A percentile compares a stretch with the other conserved stretches of the same genome.
These are phyloP conservation scores for Pseudomyrmex dendroicus DNA, from an alignment of 1,140 invertebrate genomes.

Conservation along the genomic window DNA sequence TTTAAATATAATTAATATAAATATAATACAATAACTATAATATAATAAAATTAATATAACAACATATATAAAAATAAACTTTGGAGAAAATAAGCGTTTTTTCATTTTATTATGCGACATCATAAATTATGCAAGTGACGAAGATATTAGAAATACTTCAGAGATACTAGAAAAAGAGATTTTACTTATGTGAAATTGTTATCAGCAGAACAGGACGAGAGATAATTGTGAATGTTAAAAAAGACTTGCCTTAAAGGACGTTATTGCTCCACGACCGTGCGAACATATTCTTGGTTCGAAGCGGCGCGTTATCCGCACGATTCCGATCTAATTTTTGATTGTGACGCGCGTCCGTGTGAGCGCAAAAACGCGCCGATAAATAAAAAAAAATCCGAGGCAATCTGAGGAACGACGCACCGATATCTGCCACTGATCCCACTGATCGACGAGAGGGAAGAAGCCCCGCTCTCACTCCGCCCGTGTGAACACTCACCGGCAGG, in stretches of 20 bases:
- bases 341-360: neutral
- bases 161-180: too few relatives aligned
- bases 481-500: constrained; percentile 63
- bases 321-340: constrained; percentile 7
- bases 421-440: constrained; percentile 14
- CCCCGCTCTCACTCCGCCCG: constrained; percentile 8
- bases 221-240: neutral
- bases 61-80: too few relatives aligned
- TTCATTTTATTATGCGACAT: too few relatives aligned
- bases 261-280: neutral
- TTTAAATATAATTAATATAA: too few relatives aligned
- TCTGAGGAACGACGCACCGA: constrained; percentile 15
- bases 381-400: constrained; percentile 9
- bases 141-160: too few relatives aligned
- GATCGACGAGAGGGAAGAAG: constrained; percentile 40
- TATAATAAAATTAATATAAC: too few relatives aligned
- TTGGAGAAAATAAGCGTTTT: too few relatives aligned
- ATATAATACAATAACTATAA: too few relatives aligned
- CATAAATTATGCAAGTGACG: too few relatives aligned
- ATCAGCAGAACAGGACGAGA: neutral
- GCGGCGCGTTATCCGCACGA: constrained; percentile 23
- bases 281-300: constrained; percentile 12
- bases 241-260: constrained; percentile 42
- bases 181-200: too few relatives aligned
- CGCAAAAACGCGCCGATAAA: constrained; percentile 26